Conservation (phyloP, 2,113 vertebrate genomes). For the Naja naja region DNA sequence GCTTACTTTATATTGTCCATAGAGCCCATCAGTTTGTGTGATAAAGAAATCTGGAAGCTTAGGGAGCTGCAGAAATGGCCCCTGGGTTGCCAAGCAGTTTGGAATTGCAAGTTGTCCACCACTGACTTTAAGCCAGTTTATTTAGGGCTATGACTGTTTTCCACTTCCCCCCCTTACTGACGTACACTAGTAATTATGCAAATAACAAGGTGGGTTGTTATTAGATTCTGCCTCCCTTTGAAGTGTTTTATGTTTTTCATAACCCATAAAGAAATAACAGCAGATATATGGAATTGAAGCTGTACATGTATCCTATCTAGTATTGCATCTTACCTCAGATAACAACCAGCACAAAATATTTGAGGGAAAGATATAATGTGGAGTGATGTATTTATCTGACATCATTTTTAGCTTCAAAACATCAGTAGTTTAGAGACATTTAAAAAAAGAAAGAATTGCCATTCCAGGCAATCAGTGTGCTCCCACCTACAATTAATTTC, state of each 20-base stretch:
- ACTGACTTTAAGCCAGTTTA: not conserved
- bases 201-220: not conserved
- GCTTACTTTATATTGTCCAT: not conserved
- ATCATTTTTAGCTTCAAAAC: slow-evolving; percentile 15
- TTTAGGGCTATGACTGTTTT: not conserved
- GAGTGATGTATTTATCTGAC: not conserved
- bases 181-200: not conserved
- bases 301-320: not conserved
- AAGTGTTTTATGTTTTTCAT: not conserved
- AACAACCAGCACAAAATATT: not conserved
- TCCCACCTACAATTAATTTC: slow-evolving; percentile 11
- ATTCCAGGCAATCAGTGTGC: not conserved
- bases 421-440: not conserved
- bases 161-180: not conserved
- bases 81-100: not conserved
- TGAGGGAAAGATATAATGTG: not conserved
- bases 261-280: not conserved
- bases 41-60: not conserved
- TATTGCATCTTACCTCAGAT: not conserved
- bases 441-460: not conserved
- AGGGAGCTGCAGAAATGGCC: not conserved
- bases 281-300: not conserved
- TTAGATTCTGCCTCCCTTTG: not conserved
- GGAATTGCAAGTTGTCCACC: not conserved
- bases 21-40: not conserved